Conservation (phyloP, 2,888 invertebrate genomes). For the Nebria salina region DNA sequence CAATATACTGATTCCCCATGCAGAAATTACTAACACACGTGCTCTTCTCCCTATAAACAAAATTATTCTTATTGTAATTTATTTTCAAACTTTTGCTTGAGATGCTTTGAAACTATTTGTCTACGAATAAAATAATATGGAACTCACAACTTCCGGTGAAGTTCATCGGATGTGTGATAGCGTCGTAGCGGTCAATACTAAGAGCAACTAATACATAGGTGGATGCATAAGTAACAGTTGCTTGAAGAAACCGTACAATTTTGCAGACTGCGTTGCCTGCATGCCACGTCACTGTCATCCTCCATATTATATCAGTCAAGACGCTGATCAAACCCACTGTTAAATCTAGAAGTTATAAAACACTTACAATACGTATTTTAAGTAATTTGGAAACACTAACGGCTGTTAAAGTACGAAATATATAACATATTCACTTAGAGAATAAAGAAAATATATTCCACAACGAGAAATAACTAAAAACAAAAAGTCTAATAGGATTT, state of each 20-base stretch:
- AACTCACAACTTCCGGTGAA: constrained; percentile 93
- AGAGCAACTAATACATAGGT: constrained; percentile 92
- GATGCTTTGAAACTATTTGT: too few relatives aligned
- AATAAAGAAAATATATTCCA: not conserved
- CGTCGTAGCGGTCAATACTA: constrained; percentile 92
- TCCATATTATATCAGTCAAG: constrained; percentile 89
- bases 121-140: too few relatives aligned
- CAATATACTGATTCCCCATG: constrained; percentile 84
- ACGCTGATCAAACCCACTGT: constrained; percentile 89
- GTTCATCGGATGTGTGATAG: constrained; percentile 94
- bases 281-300: constrained; percentile 88
- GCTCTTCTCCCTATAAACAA: constrained; percentile 81
- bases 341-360: constrained; percentile 73
- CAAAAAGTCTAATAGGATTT: not conserved
- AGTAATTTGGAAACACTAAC: too few relatives aligned
- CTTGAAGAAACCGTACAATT: constrained; percentile 84
- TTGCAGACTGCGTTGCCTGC: constrained; percentile 91
- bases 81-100: too few relatives aligned
- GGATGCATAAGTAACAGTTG: constrained; percentile 89
- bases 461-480: constrained; percentile 5
- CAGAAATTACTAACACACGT: constrained; percentile 77
- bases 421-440: not conserved
- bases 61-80: not conserved
- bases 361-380: not conserved
- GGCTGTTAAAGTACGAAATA: too few relatives aligned